These are phyloP conservation scores for Drosophila tristis DNA, from an alignment of 1,140 invertebrate species.

Conservation along the genomic window DNA sequence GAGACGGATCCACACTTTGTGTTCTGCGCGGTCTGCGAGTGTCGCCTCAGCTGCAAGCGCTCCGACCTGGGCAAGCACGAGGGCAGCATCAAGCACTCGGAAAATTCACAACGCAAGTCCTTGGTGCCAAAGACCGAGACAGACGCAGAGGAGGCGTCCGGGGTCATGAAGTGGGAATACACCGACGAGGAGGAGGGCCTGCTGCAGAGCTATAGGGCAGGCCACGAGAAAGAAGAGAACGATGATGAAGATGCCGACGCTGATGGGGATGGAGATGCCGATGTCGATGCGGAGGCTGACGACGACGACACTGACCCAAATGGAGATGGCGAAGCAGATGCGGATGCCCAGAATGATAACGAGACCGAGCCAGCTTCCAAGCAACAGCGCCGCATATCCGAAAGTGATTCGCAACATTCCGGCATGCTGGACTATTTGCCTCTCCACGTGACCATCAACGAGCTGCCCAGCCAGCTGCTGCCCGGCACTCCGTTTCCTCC, in stretches of 20 bases:
- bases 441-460: conserved; percentile 70
- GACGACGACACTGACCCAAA: conserved; percentile 10
- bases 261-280: conserved; percentile 6
- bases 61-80: conserved; percentile 72
- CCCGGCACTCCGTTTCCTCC: conserved; percentile 16
- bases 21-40: conserved; percentile 70
- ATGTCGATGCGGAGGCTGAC: conserved; percentile 26
- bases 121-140: conserved; percentile 29
- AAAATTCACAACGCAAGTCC: conserved; percentile 62
- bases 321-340: conserved; percentile 10
- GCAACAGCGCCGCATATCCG: conserved; percentile 54
- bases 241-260: conserved; percentile 31
- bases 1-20: conserved; percentile 77
- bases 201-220: conserved; percentile 30
- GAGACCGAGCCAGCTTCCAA: conserved; percentile 44
- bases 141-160: not conserved
- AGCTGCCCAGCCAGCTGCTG: conserved; percentile 45
- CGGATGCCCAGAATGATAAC: conserved; percentile 16
- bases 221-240: conserved; percentile 18
- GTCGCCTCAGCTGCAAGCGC: conserved; percentile 68
- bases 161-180: conserved; percentile 61
- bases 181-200: conserved; percentile 61
- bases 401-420: conserved; percentile 69
- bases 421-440: conserved; percentile 67
- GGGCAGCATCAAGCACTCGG: conserved; percentile 73